Conservation (phyloP, 2,797 vertebrate species). For the Peromyscus nudipes region DNA sequence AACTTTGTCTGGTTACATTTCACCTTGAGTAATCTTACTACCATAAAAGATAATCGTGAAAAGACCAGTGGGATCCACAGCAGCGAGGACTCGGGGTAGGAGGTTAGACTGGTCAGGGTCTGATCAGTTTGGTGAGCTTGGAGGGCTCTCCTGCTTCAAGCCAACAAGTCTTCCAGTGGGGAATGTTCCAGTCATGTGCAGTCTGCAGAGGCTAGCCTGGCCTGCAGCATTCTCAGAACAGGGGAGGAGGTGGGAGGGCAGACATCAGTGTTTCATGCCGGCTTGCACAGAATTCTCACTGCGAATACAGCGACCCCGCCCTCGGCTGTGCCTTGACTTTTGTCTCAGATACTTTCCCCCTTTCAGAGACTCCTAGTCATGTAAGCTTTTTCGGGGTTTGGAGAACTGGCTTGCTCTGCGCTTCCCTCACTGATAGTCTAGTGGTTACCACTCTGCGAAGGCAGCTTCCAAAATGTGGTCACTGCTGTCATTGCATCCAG, state of each 20-base stretch:
- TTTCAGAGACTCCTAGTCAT: not conserved
- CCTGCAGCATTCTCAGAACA: not conserved
- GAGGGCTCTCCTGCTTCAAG: not conserved
- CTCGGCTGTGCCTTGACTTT: not conserved
- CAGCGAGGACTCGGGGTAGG: not conserved
- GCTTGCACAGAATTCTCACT: not conserved
- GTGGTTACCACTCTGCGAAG: not conserved
- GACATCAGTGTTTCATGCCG: not conserved
- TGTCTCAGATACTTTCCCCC: not conserved
- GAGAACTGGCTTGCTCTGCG: not conserved
- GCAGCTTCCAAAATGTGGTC: constrained; percentile 24
- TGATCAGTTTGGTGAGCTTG: not conserved
- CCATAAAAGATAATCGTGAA: not conserved
- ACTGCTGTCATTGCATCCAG: not conserved
- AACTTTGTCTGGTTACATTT: not conserved
- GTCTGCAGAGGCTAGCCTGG: not conserved
- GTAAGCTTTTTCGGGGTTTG: not conserved
- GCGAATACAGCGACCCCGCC: not conserved
- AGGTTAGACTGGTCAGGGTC: not conserved
- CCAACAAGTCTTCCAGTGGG: not conserved
- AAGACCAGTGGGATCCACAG: not conserved
- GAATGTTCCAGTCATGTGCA: not conserved
- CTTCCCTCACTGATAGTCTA: not conserved
- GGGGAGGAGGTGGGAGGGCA: not conserved
- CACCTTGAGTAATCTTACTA: not conserved